A percentile compares a stretch with the other conserved stretches of the same genome.
Conservation (phyloP, 2,888 invertebrate genomes). For the Autographa gamma region DNA sequence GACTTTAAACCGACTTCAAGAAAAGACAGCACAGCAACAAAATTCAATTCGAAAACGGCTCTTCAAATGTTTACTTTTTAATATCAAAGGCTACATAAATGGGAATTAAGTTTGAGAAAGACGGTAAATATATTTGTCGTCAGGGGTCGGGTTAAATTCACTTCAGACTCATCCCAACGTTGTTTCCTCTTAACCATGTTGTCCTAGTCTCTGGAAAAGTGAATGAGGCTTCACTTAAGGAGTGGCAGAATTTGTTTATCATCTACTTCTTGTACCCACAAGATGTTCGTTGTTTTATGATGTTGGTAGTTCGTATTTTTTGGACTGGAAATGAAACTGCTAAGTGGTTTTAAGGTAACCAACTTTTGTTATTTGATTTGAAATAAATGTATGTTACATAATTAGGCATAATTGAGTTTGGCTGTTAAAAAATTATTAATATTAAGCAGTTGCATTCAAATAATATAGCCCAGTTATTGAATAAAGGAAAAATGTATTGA, state of each 20-base stretch:
- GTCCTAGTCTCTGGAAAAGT: conserved; percentile 1
- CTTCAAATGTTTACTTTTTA: conserved; percentile 1
- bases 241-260: neutral
- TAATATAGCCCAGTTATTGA: too few species aligned
- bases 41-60: conserved; percentile 24
- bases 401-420: too few species aligned
- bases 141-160: conserved; percentile 6
- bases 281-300: neutral
- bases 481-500: too few species aligned
- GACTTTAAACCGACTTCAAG: neutral
- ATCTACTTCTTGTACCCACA: neutral
- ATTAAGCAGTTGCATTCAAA: too few species aligned
- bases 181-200: conserved; percentile 1
- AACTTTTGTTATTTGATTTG: too few species aligned
- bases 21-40: conserved; percentile 12
- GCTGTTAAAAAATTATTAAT: too few species aligned
- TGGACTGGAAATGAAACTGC: too few species aligned
- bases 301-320: too few species aligned
- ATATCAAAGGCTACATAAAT: conserved; percentile 4
- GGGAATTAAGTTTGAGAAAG: conserved; percentile 6
- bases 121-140: neutral
- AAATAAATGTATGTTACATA: too few species aligned
- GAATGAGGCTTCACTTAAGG: conserved; percentile 4
- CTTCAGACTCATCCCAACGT: neutral
- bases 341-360: too few species aligned